Evolutionary conservation across 2,888 invertebrate species (phyloP).

Genomic region (Eudemis profundana): DNA sequence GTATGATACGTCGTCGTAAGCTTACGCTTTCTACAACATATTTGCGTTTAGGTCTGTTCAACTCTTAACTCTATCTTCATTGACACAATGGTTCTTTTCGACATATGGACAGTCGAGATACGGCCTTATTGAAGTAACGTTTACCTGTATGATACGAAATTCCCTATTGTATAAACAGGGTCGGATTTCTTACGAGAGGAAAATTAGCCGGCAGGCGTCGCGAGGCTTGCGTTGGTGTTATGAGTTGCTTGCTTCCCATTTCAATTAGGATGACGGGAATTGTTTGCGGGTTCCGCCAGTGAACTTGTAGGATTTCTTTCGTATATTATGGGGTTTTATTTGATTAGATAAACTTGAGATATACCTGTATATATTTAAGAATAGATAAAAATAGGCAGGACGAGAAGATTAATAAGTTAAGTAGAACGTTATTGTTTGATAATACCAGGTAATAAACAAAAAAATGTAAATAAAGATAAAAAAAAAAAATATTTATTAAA

Average conservation of each 20-base stretch:
- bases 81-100: neutral
- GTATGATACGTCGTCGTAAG: slow-evolving; percentile 6
- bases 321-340: neutral
- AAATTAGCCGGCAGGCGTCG: slow-evolving; percentile 42
- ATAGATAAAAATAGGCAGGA: no score
- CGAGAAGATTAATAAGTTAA: no score
- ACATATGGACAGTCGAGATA: neutral
- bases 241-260: slow-evolving; percentile 18
- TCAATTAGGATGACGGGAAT: slow-evolving; percentile 20
- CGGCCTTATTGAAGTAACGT: neutral
- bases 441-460: no score
- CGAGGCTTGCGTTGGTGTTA: slow-evolving; percentile 14
- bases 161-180: slow-evolving; percentile 40
- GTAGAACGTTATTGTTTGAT: no score
- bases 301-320: neutral
- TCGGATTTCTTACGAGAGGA: slow-evolving; percentile 47
- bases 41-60: neutral
- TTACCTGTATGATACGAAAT: slow-evolving; percentile 24
- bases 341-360: no score
- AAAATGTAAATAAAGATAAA: no score
- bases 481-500: no score
- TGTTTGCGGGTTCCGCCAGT: slow-evolving; percentile 3
- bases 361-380: no score
- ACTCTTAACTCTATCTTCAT: neutral
- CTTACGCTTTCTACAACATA: neutral